phyloP scores from a whole-genome alignment of 1,140 invertebrate species.

The Ruditapes philippinarum region DNA sequence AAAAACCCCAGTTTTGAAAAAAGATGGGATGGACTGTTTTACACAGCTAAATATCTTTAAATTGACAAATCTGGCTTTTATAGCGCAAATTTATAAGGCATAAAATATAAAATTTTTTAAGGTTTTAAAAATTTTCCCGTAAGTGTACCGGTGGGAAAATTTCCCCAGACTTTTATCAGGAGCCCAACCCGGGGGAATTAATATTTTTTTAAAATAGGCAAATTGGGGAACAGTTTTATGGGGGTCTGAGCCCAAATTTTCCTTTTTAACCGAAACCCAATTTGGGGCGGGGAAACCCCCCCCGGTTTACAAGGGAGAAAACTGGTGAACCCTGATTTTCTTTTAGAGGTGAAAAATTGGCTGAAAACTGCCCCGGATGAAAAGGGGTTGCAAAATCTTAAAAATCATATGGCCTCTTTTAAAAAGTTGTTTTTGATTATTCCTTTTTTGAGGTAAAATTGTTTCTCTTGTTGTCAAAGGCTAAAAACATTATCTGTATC shows the following conservation, averaged over 20 bases:
- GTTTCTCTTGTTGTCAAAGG: constrained; percentile 11
- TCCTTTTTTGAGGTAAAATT: neutral
- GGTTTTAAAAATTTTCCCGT: too few relatives aligned
- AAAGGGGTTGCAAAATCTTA: constrained; percentile 21
- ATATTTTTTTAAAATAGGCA: constrained; percentile 92
- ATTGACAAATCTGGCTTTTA: too few relatives aligned
- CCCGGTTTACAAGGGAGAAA: constrained; percentile 11
- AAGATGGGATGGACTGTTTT: too few relatives aligned
- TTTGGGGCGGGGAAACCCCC: constrained; percentile 43
- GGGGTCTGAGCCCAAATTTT: constrained; percentile 75
- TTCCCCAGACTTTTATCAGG: constrained; percentile 91
- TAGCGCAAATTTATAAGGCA: too few relatives aligned
- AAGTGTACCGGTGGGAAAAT: constrained; percentile 93
- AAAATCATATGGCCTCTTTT: neutral
- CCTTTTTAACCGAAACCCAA: constrained; percentile 58
- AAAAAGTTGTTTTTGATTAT: neutral
- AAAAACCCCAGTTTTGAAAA: too few relatives aligned
- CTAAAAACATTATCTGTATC: constrained; percentile 29
- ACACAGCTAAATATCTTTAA: too few relatives aligned
- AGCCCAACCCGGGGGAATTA: constrained; percentile 95
- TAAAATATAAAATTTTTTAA: too few relatives aligned
- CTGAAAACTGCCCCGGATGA: constrained; percentile 19
- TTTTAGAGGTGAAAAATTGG: neutral
- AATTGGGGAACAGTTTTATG: constrained; percentile 80
- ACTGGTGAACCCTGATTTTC: neutral